Evolutionary conservation across 2,797 vertebrate genomes (phyloP).

Genomic region (Sebastes jordani): DNA sequence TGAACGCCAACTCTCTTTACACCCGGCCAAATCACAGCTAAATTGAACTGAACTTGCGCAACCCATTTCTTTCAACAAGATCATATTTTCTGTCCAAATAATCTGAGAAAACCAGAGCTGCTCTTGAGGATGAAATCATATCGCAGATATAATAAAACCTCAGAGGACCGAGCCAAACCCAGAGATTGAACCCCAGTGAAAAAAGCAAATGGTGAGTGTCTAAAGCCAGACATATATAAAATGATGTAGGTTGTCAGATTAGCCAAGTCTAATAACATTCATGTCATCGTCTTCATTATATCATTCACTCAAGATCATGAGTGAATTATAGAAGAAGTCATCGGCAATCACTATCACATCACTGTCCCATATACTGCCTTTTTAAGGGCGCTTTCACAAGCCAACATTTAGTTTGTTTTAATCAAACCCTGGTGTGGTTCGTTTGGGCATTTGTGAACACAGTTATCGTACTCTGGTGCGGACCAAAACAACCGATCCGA

Average conservation of each 20-base stretch:
- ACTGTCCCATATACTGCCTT: background rate
- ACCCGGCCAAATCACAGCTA: background rate
- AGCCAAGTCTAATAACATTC: background rate
- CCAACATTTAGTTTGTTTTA: too few relatives aligned
- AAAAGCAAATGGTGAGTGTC: background rate
- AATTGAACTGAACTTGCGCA: background rate
- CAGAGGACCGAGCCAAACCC: background rate
- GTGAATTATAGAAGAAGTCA: background rate
- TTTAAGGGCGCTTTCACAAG: rapidly evolving
- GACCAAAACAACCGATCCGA: too few relatives aligned
- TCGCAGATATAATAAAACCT: background rate
- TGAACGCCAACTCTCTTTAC: background rate
- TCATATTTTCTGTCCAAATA: background rate
- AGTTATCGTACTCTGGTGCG: too few relatives aligned
- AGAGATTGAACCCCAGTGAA: background rate
- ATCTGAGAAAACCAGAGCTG: background rate
- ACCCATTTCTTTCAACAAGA: background rate
- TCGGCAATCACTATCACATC: background rate
- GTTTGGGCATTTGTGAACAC: too few relatives aligned
- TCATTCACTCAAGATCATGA: background rate
- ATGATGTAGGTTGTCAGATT: background rate
- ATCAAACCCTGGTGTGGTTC: too few relatives aligned
- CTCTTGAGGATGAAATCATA: background rate
- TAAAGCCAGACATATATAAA: background rate
- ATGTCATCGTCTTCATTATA: background rate